Percentiles rank a stretch among this genome's conserved stretches.
Conservation (phyloP, 1,140 invertebrate genomes). For the Argopecten irradians region DNA sequence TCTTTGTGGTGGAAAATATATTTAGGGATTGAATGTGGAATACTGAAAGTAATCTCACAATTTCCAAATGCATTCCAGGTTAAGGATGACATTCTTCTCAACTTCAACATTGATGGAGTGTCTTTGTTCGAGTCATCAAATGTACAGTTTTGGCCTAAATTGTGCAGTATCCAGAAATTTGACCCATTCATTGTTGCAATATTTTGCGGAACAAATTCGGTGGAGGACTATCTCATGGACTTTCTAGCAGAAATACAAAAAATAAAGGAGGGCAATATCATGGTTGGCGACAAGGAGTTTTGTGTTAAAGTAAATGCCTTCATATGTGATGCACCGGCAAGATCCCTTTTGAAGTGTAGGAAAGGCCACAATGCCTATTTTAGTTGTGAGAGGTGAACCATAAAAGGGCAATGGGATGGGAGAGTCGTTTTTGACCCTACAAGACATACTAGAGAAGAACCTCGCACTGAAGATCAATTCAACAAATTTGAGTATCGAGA, state of each 20-base stretch:
- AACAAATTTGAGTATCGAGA: constrained; percentile 64
- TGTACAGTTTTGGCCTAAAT: constrained; percentile 64
- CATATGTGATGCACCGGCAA: constrained; percentile 67
- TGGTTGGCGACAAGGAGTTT: constrained; percentile 51
- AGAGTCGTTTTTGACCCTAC: neutral
- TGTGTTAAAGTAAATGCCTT: constrained; percentile 56
- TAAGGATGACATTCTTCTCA: neutral
- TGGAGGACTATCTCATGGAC: constrained; percentile 61
- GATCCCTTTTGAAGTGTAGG: neutral
- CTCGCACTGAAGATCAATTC: constrained; percentile 20
- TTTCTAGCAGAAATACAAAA: constrained; percentile 67
- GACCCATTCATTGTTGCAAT: constrained; percentile 60
- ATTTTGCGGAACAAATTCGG: constrained; percentile 69
- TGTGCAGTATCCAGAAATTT: constrained; percentile 53
- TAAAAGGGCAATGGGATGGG: neutral
- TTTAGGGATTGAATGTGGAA: constrained; percentile 30
- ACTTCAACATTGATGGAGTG: constrained; percentile 55
- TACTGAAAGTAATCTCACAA: neutral
- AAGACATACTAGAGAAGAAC: constrained; percentile 35
- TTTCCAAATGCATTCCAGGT: too few relatives aligned
- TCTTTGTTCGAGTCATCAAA: constrained; percentile 56
- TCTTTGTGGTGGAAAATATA: constrained; percentile 3
- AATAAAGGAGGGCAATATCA: constrained; percentile 49
- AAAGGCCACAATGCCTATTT: neutral
- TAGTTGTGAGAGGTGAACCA: neutral